Base-by-base conservation (phyloP, 2,888 invertebrate species). In the Lobophora halterata region DNA sequence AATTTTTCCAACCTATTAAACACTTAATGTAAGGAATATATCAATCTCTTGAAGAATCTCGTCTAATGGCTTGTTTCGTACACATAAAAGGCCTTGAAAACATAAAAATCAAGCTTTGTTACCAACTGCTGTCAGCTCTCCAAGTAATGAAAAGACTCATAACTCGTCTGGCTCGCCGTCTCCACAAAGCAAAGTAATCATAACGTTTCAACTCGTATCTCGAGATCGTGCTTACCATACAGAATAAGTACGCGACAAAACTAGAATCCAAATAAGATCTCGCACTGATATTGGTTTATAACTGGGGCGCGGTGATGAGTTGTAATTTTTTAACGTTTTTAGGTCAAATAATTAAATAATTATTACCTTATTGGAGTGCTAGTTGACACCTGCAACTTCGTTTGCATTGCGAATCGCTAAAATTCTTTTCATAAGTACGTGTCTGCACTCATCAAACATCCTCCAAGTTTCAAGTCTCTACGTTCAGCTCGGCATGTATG, bases 261-360 rank as follows among this genome's bases (percentile, higher is more conserved):
- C 28, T 52, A 60, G 79, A 77, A 80, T 79, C 78, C 71, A 68
- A 76, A 79, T 72, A 63, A 68, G 70, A 65, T 65, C 61, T 58
- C 41, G 42, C 50, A 47, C 49, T 55, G 58, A 63, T 65, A 64
- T 65, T 64, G 64, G 61, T 52, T 44, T 32, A 46, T 46, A 55
- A 56, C 50, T 49, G 48, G 29, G 28, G 29, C 51, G 30, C 29
- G 45, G 57, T 55, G 59, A 45, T 47, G 53, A 55, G 63, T 66
- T 58, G 60, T 50, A 58, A 62, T 42, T 39, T 23, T 28, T 16
- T 34, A 16, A 30, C 20, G 25, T 40, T 34, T 29, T 17, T 10
- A 3, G 3, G 12, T 5, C 4, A n/a, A n/a, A n/a, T n/a, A n/a
- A n/a, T n/a, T n/a, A n/a, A n/a, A n/a, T n/a, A n/a, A n/a, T n/a